A percentile compares a stretch with the other conserved stretches of the same genome.
Evolutionary conservation across 2,113 vertebrate species (phyloP).

Genomic region (Herpailurus yagouaroundi): DNA sequence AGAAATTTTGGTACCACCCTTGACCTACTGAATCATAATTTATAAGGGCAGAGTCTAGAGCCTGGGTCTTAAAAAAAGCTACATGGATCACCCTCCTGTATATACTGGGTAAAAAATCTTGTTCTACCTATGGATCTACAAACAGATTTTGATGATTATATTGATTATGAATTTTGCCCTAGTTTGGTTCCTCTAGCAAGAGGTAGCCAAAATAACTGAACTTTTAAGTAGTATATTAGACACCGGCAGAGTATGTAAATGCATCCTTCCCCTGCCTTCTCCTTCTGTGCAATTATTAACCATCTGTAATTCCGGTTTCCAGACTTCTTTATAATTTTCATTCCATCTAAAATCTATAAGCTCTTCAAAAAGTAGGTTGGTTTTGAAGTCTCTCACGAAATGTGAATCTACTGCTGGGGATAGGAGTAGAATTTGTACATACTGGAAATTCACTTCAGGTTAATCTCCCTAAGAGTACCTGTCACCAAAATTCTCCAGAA

Average conservation of each 20-base stretch:
- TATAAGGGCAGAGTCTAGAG: background rate
- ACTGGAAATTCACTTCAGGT: background rate
- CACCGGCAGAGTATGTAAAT: background rate
- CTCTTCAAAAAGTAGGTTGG: background rate
- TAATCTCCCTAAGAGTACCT: background rate
- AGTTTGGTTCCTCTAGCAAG: background rate
- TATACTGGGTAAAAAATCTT: background rate
- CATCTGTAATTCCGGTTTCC: background rate
- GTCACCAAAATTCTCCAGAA: background rate
- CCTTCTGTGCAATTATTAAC: background rate
- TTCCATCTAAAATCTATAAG: background rate
- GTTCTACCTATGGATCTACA: background rate
- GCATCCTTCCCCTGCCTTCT: background rate
- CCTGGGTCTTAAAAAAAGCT: background rate
- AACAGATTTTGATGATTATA: background rate
- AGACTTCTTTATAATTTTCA: background rate
- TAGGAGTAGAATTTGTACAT: background rate
- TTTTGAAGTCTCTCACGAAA: background rate
- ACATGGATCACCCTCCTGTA: background rate
- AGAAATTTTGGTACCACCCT: background rate
- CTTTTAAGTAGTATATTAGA: background rate
- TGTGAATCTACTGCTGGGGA: background rate
- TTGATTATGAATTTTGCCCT: constrained; percentile 4
- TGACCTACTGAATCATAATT: background rate
- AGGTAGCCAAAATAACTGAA: background rate